Evolutionary conservation across 2,888 invertebrate genomes (phyloP), one percentile per base, ranked within the genome.

Genomic region (Alviniconcha strummeri): DNA sequence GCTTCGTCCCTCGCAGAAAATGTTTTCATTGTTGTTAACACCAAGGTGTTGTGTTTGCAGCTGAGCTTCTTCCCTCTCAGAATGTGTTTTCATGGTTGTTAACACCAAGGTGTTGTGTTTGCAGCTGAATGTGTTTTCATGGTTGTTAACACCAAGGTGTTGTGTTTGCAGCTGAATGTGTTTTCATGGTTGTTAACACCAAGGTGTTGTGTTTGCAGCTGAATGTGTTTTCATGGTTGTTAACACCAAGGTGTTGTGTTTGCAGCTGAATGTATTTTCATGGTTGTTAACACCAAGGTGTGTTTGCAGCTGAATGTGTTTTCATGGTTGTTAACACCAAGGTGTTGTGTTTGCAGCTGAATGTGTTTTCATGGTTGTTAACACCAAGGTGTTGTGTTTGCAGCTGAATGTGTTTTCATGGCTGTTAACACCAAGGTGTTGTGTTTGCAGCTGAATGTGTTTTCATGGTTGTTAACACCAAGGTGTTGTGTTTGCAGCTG

Each of bases 121-220:
- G 11, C 87, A 92, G 92, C 87, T 92, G 8, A 36, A 36, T 36
- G 36, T 36, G 36, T 36, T 36, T 36, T 36, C 36, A 36, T 36
- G 0, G 36, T 36, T 36, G 36, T 36, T 36, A 36, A 36, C 36
- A 36, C 36, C 36, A 36, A 3, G 36, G 3, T 36, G 36, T 36
- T 36, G 36, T 36, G 36, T 36, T 83, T 60, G 11, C 87, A 92
- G 92, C 87, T 92, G 8, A 36, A 36, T 36, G 36, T 36, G 36
- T 36, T 36, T 36, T 36, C 36, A 36, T 36, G 0, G 36, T 36
- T 36, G 36, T 36, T 36, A 36, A 36, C 36, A 36, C 36, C 36
- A 36, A 3, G 36, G 3, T 36, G 36, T 36, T 36, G 36, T 36
- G 36, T 36, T 83, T 60, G 11, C 87, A 92, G 92, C 87, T 92